Percentiles rank a stretch among this genome's conserved stretches.
Evolutionary conservation across 2,888 invertebrate species (phyloP).

Genomic region (Hemithea aestivaria): DNA sequence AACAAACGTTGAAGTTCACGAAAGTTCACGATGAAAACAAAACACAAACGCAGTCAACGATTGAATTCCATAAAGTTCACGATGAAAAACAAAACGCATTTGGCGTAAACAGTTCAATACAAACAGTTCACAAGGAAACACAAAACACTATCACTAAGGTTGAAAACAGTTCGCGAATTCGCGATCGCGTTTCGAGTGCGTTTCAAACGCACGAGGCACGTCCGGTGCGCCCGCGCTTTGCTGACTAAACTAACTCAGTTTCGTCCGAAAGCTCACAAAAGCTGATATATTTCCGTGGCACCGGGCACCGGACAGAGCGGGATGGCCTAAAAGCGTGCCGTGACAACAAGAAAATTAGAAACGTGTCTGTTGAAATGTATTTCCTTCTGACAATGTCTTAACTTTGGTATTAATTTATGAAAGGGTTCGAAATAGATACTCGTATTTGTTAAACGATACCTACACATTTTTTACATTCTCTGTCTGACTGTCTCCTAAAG

Average conservation of each 20-base stretch:
- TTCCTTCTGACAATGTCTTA: constrained; percentile 33
- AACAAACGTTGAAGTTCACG: no score
- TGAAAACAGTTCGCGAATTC: constrained; percentile 19
- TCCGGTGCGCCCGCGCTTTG: constrained; percentile 65
- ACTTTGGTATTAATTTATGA: constrained; percentile 21
- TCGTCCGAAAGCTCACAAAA: constrained; percentile 60
- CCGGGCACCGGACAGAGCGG: constrained; percentile 45
- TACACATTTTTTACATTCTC: no score
- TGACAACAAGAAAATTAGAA: constrained; percentile 47
- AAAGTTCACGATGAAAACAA: no score
- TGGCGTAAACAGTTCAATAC: no score
- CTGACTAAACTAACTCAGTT: constrained; percentile 56
- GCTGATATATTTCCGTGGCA: constrained; percentile 32
- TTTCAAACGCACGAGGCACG: constrained; percentile 28
- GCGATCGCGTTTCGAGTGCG: constrained; percentile 9
- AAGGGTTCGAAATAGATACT: constrained; percentile 20
- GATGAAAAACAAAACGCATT: no score
- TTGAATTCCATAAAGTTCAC: no score
- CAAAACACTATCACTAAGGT: constrained; percentile 18
- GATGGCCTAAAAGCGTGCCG: constrained; percentile 46
- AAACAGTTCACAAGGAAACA: constrained; percentile 3
- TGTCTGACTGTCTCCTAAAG: no score
- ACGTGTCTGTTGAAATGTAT: constrained; percentile 38
- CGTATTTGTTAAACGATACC: constrained; percentile 17
- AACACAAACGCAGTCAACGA: no score